Conservation (phyloP, 2,888 invertebrate species). For the Lymantria monacha region DNA sequence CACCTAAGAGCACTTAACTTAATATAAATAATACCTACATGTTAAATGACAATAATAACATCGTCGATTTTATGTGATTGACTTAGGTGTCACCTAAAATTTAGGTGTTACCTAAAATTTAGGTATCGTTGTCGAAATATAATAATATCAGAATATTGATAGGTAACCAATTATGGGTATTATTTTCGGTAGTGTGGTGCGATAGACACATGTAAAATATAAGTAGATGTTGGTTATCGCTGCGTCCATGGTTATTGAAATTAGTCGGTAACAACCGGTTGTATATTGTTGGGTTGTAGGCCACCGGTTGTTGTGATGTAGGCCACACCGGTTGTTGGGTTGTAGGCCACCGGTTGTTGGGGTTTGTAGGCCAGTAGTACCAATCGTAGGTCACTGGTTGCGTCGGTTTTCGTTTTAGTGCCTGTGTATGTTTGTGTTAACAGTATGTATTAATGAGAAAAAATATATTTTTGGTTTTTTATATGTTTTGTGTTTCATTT, state of each 20-base stretch:
- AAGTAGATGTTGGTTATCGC: not conserved
- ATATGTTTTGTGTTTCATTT: constrained; percentile 32
- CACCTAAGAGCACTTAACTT: too few species aligned
- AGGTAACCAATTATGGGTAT: too few species aligned
- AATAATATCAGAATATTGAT: too few species aligned
- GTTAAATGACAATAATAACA: too few species aligned
- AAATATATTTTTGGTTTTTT: constrained; percentile 76
- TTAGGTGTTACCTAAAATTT: too few species aligned
- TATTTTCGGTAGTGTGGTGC: too few species aligned
- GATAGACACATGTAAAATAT: not conserved
- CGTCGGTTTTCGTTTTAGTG: constrained; percentile 37
- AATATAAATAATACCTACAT: too few species aligned
- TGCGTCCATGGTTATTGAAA: not conserved
- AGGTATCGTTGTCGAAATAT: too few species aligned
- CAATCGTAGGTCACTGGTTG: constrained; percentile 4
- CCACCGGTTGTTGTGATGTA: too few species aligned
- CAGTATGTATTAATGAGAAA: constrained; percentile 64
- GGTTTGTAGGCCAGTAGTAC: not conserved
- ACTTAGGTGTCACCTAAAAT: too few species aligned
- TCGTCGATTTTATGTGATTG: too few species aligned
- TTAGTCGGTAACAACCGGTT: not conserved
- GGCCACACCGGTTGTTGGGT: not conserved
- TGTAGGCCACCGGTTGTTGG: not conserved
- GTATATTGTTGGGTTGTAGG: not conserved
- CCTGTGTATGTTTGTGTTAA: constrained; percentile 52